Base-by-base conservation (phyloP, 2,797 vertebrate species). In the Oryzias sinensis region DNA sequence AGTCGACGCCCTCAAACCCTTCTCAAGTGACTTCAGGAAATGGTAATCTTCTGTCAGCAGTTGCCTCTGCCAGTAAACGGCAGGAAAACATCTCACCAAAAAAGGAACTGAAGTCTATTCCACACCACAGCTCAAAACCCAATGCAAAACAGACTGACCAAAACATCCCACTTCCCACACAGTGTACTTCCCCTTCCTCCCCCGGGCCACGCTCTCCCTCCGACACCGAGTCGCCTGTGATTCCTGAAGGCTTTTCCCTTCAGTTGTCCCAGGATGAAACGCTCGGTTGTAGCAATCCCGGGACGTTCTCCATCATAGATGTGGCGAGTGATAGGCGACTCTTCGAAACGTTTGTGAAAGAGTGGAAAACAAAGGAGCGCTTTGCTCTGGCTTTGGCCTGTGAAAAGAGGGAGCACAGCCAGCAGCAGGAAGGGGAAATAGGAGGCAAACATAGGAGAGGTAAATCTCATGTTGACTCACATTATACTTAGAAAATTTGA, bases 321-420 rank as follows among this genome's bases (percentile, higher is more conserved):
- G 96, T 99, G 71, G 95, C 94, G 17, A 95, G 97, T 0, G 75
- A 98, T 83, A 88, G 80, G 66, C 68, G 58, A 43, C 95, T 98
- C 49, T 99, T 99, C 59, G 76, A 91, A 72, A 96, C 94, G 0
- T 99, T 99, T 63, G 29, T 97, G 45, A 80, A 87, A 16, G 97
- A 99, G 69, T 99, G 96, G 97, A 92, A 83, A 73, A 90, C 86
- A 33, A 94, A 95, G 81, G 89, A 82, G 58, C 90, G 87, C 33
- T 97, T 92, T 87, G 92, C 94, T 62, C 74, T 99, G 59, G 93
- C 94, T 17, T 76, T 98, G 70, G 96, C 96, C 52, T 98, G 94
- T 45, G 93, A 96, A 80, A 94, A 80, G 80, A 84, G 61, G 42
- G 89, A 88, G 63, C 47, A 41, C 56, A 61, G 66, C n/a, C 55